phyloP scores from a whole-genome alignment of 1,140 invertebrate genomes.

The Zaprionus ghesquierei region DNA sequence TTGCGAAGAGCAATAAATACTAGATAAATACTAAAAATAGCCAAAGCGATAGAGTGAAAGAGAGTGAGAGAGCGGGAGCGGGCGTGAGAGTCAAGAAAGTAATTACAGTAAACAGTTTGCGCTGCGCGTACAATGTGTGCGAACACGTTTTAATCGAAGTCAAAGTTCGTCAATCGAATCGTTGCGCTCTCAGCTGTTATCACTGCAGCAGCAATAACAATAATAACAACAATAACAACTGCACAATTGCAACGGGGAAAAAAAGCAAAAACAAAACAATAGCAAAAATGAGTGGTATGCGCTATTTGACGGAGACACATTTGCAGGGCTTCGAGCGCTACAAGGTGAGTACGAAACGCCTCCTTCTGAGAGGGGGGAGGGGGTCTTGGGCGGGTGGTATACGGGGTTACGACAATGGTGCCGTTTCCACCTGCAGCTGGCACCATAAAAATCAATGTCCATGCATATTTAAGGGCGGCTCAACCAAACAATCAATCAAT shows the following conservation, averaged over 20 bases:
- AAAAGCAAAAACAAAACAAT: constrained; percentile 16
- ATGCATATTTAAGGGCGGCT: constrained; percentile 9
- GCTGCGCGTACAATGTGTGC: constrained; percentile 22
- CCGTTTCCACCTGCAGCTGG: background rate
- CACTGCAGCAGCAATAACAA: constrained; percentile 22
- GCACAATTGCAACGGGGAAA: constrained; percentile 2
- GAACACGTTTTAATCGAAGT: constrained; percentile 33
- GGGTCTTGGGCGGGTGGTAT: no score
- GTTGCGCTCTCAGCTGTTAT: constrained; percentile 41
- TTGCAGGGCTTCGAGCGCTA: constrained; percentile 92
- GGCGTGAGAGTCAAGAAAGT: no score
- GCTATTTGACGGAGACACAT: constrained; percentile 89
- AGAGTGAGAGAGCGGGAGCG: background rate
- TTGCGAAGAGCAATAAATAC: background rate
- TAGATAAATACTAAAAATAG: background rate
- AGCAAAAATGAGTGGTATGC: constrained; percentile 78
- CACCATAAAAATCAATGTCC: constrained; percentile 55
- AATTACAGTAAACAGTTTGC: background rate
- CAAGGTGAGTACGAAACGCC: constrained; percentile 85
- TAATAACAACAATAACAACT: constrained; percentile 9
- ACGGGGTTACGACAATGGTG: background rate
- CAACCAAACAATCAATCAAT: constrained; percentile 28
- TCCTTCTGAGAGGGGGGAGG: background rate
- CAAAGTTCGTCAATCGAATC: constrained; percentile 31
- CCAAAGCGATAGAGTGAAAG: background rate